Evolutionary conservation across 2,113 vertebrate species (phyloP).

Genomic region (Elachura formosa): DNA sequence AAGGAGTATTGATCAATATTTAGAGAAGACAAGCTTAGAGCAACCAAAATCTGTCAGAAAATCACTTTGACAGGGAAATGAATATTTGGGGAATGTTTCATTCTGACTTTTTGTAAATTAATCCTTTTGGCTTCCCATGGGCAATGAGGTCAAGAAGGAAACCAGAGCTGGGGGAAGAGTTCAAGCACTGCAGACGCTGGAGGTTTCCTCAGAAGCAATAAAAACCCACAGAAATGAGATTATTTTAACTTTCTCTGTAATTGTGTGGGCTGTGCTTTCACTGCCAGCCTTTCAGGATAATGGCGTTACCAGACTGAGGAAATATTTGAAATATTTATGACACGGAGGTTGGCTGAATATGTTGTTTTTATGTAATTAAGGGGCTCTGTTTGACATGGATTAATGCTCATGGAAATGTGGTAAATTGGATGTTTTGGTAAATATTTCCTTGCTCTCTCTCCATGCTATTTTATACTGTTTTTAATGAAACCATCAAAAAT

Average conservation of each 20-base stretch:
- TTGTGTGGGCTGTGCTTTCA: background rate
- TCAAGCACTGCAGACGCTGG: background rate
- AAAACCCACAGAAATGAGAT: background rate
- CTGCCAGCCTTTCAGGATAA: background rate
- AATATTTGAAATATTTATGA: constrained; percentile 3
- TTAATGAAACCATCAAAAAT: constrained; percentile 43
- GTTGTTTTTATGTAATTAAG: background rate
- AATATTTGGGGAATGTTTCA: background rate
- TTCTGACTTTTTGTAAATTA: background rate
- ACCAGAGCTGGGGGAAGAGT: background rate
- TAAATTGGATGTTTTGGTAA: background rate
- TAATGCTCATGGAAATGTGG: constrained; percentile 20
- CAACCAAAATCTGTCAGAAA: background rate
- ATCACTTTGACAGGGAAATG: background rate
- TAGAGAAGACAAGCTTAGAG: background rate
- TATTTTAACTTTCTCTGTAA: background rate
- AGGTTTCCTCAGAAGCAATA: background rate
- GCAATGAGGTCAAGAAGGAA: background rate
- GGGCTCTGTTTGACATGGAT: background rate
- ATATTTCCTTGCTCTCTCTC: constrained; percentile 35
- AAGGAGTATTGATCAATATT: background rate
- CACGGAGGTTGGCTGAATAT: background rate
- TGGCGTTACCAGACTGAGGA: background rate
- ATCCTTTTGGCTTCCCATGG: background rate
- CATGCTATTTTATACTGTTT: background rate